These are phyloP conservation scores for Columba janthina DNA, from an alignment of 2,113 vertebrate genomes.

Conservation along the genomic window DNA sequence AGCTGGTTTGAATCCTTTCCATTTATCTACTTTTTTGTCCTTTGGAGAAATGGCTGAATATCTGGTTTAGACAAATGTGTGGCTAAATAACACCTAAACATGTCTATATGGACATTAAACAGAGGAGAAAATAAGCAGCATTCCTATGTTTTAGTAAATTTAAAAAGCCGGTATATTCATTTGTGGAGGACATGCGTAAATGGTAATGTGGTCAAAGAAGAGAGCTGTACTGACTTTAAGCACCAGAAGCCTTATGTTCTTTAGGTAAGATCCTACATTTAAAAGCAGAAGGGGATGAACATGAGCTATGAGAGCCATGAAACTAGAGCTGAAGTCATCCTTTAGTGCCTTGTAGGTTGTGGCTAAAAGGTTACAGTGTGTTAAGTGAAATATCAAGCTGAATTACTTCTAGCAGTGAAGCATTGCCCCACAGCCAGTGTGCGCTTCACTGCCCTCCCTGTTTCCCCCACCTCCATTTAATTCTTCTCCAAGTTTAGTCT, in stretches of 20 bases:
- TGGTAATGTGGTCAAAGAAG: neutral
- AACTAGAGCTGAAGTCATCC: neutral
- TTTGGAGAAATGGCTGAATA: neutral
- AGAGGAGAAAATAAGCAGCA: neutral
- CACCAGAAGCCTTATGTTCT: neutral
- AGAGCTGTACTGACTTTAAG: neutral
- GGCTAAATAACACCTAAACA: neutral
- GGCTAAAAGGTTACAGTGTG: neutral
- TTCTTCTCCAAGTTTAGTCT: constrained; percentile 48
- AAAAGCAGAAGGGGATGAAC: neutral
- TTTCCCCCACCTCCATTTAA: constrained; percentile 49
- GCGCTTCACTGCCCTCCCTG: neutral
- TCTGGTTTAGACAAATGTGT: neutral
- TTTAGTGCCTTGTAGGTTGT: neutral
- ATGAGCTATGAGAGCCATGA: neutral
- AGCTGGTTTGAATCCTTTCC: neutral
- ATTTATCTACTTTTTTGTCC: neutral
- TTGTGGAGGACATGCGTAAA: neutral
- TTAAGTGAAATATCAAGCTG: constrained; percentile 28
- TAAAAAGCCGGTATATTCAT: neutral
- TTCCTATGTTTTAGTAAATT: neutral
- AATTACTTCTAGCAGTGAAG: constrained; percentile 17
- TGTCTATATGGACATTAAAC: neutral
- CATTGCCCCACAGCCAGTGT: neutral
- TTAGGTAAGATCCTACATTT: neutral